These are phyloP conservation scores for Rhinichthys klamathensis DNA, from an alignment of 2,113 vertebrate species.

Conservation along the genomic window DNA sequence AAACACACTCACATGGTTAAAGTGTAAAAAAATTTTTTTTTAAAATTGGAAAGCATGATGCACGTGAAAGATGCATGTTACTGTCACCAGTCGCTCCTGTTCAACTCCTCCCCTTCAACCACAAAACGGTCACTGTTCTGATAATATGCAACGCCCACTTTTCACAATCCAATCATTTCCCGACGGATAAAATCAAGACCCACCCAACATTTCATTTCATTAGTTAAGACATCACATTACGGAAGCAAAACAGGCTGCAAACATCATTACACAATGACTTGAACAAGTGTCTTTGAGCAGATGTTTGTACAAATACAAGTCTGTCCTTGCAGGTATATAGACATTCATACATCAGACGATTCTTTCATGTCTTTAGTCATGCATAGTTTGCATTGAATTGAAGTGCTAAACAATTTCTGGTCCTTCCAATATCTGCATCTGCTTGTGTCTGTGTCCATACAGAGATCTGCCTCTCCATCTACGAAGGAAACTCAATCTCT, in stretches of 20 bases:
- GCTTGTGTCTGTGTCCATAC: conserved; percentile 4
- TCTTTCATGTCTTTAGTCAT: neutral
- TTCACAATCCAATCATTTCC: neutral
- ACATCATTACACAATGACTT: conserved; percentile 1
- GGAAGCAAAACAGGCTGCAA: neutral
- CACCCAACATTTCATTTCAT: neutral
- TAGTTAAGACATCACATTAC: neutral
- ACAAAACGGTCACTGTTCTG: neutral
- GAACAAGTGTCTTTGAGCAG: conserved; percentile 3
- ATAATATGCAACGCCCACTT: neutral
- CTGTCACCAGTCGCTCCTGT: neutral
- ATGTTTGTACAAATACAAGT: neutral
- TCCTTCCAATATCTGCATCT: conserved; percentile 10
- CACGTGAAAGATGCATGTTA: neutral
- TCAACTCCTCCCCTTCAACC: neutral
- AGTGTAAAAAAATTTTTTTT: neutral
- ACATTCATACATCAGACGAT: conserved; percentile 8
- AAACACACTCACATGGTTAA: neutral
- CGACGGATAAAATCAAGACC: neutral
- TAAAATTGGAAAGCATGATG: neutral
- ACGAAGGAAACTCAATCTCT: conserved; percentile 51
- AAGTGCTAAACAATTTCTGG: neutral
- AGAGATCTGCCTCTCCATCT: conserved; percentile 41
- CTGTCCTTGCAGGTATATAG: conserved; percentile 9
- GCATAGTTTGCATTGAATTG: neutral